Conservation (phyloP, 2,113 vertebrate genomes). For the Protobothrops mucrosquamatus region DNA sequence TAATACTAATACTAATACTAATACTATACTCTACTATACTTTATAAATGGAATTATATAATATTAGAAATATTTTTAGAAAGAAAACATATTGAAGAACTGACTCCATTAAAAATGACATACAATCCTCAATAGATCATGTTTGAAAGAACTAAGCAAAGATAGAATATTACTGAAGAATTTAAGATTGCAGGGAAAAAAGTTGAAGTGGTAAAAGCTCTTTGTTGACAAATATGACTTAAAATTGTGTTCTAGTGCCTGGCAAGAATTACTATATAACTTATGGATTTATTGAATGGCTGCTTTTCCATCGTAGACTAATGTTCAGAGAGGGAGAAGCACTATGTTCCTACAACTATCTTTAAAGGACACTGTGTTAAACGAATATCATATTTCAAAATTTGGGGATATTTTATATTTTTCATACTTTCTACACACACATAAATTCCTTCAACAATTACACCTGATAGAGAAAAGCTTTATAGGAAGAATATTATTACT, state of each 20-base stretch:
- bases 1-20: no score
- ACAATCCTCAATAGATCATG: not conserved
- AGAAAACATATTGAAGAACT: not conserved
- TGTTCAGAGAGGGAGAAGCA: not conserved
- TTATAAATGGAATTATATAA: not conserved
- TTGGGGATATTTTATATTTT: not conserved
- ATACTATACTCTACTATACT: not conserved
- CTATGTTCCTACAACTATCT: not conserved
- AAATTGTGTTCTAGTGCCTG: not conserved
- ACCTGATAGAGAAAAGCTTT: not conserved
- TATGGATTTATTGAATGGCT: not conserved
- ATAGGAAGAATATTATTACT: not conserved
- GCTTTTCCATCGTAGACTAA: constrained; percentile 6
- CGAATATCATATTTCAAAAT: not conserved
- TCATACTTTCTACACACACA: not conserved
- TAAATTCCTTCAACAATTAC: not conserved
- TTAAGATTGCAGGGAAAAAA: not conserved
- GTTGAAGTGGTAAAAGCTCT: not conserved
- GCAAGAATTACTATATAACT: not conserved
- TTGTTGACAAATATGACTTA: not conserved
- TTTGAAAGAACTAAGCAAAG: not conserved
- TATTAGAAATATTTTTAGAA: not conserved
- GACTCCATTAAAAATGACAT: not conserved
- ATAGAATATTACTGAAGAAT: not conserved
- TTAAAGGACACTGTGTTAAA: not conserved